Evolutionary conservation across 2,888 invertebrate genomes (phyloP), one percentile per base, ranked within the genome.

Genomic region (Cerastis leucographa): DNA sequence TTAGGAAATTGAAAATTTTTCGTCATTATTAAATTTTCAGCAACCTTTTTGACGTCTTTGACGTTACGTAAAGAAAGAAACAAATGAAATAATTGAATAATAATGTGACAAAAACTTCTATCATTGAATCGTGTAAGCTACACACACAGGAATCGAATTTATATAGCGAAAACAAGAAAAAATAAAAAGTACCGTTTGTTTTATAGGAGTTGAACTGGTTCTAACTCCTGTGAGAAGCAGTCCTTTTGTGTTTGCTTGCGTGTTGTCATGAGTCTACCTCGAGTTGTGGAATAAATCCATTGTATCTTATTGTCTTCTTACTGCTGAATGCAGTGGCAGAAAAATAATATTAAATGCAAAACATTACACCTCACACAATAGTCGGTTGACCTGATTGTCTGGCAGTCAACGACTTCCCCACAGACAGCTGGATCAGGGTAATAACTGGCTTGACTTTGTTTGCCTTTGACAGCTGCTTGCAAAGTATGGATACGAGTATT

Each of bases 281-380:
- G 49, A 29, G 40, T 61, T 49, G 59, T 81, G 71, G 71, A 85
- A 81, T 75, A 81, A 56, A 54, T 61, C 40, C 44, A 66, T 68
- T 81, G 65, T 69, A 61, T 66, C 22, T 56, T 56, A 64, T 66
- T 69, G 64, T 61, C 42, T 69, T n/a, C 11, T 14, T 29, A 54
- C 29, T 42, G 80, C 25, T 80, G 29, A 17, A 54, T 17, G 29
- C 11, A 76, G 25, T 11, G 46, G 54, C 40, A 42, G n/a, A 73
- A 49, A 64, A 49, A 62, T 44, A 19, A 61, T 25, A 51, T 51
- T 40, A n/a, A 25, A 64, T 35, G 46, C 49, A 64, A 59, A 35
- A 66, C 59, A 46, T 44, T 51, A 44, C 29, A 65, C 12, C 17
- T 62, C 25, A 7, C 17, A 71, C 51, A 79, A 54, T 51, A 44